Conservation (phyloP, 2,113 vertebrate species). For the Xenotilapia leptura region DNA sequence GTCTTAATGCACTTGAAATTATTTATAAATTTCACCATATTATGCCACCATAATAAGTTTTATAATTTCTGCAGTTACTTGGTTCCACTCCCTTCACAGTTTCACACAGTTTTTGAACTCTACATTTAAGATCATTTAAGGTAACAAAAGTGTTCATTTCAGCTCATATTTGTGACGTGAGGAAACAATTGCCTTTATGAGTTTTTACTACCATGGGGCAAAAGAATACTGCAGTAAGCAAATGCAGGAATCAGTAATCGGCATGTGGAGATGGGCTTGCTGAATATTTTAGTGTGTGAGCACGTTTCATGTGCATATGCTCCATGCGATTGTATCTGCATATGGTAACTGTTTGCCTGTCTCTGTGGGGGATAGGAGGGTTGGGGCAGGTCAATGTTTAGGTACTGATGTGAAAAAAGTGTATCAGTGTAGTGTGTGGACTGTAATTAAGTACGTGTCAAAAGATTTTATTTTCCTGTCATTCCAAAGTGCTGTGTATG, state of each 20-base stretch:
- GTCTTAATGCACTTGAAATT: background rate
- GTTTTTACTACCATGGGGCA: background rate
- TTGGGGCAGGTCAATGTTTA: background rate
- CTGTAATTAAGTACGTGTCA: slow-evolving; percentile 1
- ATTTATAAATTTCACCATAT: background rate
- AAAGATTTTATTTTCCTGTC: background rate
- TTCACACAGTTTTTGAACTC: background rate
- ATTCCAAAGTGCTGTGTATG: background rate
- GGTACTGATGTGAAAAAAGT: background rate
- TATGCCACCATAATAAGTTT: background rate
- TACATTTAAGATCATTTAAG: background rate
- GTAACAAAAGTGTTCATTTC: background rate
- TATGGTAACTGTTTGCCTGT: background rate
- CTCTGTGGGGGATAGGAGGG: background rate
- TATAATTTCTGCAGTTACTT: background rate
- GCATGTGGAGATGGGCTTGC: background rate
- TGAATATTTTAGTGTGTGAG: slow-evolving; percentile 24
- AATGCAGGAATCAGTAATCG: background rate
- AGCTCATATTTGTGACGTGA: background rate
- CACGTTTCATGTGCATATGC: background rate
- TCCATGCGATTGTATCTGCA: background rate
- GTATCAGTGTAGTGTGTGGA: background rate
- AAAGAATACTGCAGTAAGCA: background rate
- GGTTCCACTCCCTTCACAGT: background rate
- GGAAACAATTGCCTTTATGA: background rate